Evolutionary conservation across 2,888 invertebrate species (phyloP).

Genomic region (Microctonus hyperodae): DNA sequence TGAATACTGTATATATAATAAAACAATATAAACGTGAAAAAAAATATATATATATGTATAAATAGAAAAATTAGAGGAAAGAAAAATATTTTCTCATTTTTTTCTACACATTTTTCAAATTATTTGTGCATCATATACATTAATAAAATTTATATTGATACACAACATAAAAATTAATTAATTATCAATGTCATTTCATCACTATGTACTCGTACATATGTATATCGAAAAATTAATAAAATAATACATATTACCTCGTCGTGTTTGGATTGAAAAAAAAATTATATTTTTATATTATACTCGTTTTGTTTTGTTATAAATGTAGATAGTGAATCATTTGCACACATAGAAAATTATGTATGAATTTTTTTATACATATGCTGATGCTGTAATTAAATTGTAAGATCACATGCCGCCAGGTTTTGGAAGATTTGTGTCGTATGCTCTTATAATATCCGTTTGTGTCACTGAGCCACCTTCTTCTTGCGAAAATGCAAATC

Average conservation of each 20-base stretch:
- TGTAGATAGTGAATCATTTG: neutral
- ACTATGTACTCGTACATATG: too few relatives aligned
- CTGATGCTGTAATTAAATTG: conserved; percentile 23
- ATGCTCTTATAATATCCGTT: conserved; percentile 93
- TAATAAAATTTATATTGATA: too few relatives aligned
- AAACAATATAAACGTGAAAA: neutral
- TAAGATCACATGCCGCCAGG: conserved; percentile 73
- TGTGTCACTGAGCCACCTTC: conserved; percentile 96
- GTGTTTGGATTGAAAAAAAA: too few relatives aligned
- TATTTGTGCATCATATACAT: neutral
- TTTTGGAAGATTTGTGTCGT: conserved; percentile 91
- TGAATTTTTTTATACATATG: neutral
- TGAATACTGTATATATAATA: conserved; percentile 10
- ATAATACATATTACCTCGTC: too few relatives aligned
- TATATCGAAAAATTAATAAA: neutral
- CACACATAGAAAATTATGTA: neutral
- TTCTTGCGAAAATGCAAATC: conserved; percentile 99
- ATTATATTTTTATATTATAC: too few relatives aligned
- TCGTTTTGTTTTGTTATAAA: too few relatives aligned
- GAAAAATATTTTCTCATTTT: too few relatives aligned
- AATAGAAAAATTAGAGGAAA: too few relatives aligned
- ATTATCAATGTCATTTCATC: neutral
- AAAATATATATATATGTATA: too few relatives aligned
- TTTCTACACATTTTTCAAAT: too few relatives aligned
- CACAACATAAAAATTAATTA: neutral